Base-by-base conservation (phyloP, 2,113 vertebrate species). In the Pygoscelis adeliae region DNA sequence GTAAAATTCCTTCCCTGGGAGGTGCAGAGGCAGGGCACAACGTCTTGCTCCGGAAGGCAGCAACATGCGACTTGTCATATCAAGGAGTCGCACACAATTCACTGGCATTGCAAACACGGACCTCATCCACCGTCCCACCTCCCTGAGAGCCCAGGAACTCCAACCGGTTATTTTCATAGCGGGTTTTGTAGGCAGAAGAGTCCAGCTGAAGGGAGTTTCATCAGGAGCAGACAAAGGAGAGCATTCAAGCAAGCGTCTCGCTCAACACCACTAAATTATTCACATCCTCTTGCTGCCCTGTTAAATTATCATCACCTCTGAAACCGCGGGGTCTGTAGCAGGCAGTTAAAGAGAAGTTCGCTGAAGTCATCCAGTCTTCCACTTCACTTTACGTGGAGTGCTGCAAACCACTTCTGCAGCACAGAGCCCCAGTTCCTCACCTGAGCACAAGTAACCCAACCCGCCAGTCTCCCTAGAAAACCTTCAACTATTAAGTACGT, bases 241-340 rank as follows among this genome's bases (percentile, higher is more conserved):
- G 16, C 50, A 3, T 5, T 26, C 15, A n/a, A 30, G 38, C 65
- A n/a, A 19, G 15, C 2, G 2, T 13, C 40, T 25, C 2, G 3
- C 49, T 63, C 63, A 13, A 16, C 49, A 14, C 29, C n/a, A 50
- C 5, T 27, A 21, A 58, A 38, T 15, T 13, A 55, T 23, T 32
- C n/a, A 72, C 0, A 0, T 42, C 38, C 50, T 70, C 63, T 8
- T 9, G 40, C 12, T 29, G 32, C 46, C 34, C 14, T 5, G 29
- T 4, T 16, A 9, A 22, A 44, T 23, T 36, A 21, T 17, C 73
- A 14, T 3, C 42, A 6, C 22, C 69, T 42, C 67, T 13, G 23
- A 27, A 36, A 19, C 38, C 25, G 20, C 0, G 2, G 36, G 29
- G 9, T 5, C 74, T 62, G 49, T 2, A 34, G 22, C 62, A 38